These are phyloP conservation scores for Rhopalosiphum nymphaeae DNA, from an alignment of 2,888 invertebrate genomes.

Conservation along the genomic window DNA sequence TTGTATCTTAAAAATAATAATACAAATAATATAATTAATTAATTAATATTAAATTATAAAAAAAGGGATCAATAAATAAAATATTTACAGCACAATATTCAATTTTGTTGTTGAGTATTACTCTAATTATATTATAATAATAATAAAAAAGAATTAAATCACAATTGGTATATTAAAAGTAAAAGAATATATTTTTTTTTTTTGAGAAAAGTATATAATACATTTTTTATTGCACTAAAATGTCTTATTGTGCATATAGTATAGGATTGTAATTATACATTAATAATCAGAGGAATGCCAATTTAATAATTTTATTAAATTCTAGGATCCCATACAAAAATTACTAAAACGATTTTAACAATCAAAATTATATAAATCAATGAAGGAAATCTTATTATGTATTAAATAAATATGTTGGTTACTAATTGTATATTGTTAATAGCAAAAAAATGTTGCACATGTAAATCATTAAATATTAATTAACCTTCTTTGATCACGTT, in stretches of 20 bases:
- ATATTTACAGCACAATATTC: background rate
- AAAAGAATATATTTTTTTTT: background rate
- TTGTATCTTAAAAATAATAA: background rate
- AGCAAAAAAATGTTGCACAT: too few species aligned
- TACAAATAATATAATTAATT: too few species aligned
- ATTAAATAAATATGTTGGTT: too few species aligned
- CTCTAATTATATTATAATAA: background rate
- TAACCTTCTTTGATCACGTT: too few species aligned
- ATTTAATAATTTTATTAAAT: background rate
- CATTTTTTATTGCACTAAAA: background rate
- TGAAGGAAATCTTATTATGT: too few species aligned
- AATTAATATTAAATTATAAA: background rate
- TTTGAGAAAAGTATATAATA: background rate
- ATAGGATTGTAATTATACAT: background rate
- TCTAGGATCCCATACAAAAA: background rate
- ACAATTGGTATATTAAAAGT: background rate
- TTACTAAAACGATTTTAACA: background rate
- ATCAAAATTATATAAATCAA: background rate
- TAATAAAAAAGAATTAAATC: background rate
- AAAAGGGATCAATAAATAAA: background rate
- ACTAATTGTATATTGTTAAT: too few species aligned
- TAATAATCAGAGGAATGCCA: background rate
- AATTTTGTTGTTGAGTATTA: background rate
- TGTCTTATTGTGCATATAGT: background rate
- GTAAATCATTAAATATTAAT: too few species aligned